A percentile compares a stretch with the other conserved stretches of the same genome.
phyloP scores from a whole-genome alignment of 2,888 invertebrate genomes.

The Drosophila atripex region DNA sequence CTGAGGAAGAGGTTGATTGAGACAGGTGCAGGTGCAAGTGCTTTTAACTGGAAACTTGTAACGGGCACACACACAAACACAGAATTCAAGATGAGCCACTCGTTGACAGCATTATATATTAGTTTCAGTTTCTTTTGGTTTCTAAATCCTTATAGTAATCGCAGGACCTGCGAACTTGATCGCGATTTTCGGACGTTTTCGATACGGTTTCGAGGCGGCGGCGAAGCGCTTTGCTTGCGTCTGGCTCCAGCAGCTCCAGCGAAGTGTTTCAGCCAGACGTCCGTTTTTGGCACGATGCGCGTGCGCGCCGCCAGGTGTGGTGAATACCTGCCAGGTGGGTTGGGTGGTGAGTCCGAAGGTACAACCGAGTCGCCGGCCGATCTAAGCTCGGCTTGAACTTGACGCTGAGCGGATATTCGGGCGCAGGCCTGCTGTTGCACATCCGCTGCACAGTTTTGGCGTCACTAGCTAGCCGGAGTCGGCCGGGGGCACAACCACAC shows the following conservation, averaged over 20 bases:
- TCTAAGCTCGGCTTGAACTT: slow-evolving; percentile 45
- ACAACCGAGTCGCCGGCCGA: not conserved
- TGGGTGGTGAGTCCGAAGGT: slow-evolving; percentile 34
- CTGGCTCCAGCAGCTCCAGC: slow-evolving; percentile 79
- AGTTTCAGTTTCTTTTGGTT: slow-evolving; percentile 5
- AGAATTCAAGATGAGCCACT: slow-evolving; percentile 33
- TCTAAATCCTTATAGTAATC: not conserved
- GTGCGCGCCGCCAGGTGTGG: slow-evolving; percentile 50
- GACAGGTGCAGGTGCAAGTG: slow-evolving; percentile 13
- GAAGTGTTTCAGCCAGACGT: slow-evolving; percentile 61
- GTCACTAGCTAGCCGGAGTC: slow-evolving; percentile 14
- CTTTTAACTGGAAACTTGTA: not conserved
- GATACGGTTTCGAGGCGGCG: slow-evolving; percentile 33
- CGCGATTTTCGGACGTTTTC: not conserved
- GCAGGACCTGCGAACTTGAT: slow-evolving; percentile 23
- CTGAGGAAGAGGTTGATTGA: slow-evolving; percentile 9
- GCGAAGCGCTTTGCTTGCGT: slow-evolving; percentile 76
- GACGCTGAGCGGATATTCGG: slow-evolving; percentile 28
- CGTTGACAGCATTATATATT: slow-evolving; percentile 18
- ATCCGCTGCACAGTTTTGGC: slow-evolving; percentile 47
- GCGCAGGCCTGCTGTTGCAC: slow-evolving; percentile 23
- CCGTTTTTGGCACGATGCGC: slow-evolving; percentile 40
- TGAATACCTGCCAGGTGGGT: slow-evolving; percentile 30
- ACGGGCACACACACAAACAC: slow-evolving; percentile 14
- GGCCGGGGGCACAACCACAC: slow-evolving; percentile 3